These are phyloP conservation scores for Pseudotriccus pelzelni DNA, from an alignment of 2,797 vertebrate genomes.

Conservation along the genomic window DNA sequence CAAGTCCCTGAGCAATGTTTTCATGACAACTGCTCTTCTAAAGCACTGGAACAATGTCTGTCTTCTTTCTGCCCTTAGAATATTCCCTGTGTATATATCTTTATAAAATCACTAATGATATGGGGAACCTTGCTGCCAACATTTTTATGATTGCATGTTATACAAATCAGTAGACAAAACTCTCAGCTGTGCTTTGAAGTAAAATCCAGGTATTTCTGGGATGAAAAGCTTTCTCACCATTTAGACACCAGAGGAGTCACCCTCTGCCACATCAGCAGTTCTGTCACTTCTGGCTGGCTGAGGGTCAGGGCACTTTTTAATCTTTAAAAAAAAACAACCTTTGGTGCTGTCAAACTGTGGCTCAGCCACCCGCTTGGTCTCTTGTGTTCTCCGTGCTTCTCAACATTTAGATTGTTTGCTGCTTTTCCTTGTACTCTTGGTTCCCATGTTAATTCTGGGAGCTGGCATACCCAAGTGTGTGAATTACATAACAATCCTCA, in stretches of 20 bases:
- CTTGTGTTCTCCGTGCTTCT: not conserved
- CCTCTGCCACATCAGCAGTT: not conserved
- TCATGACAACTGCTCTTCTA: not conserved
- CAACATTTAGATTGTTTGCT: not conserved
- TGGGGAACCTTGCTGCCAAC: not conserved
- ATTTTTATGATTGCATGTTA: not conserved
- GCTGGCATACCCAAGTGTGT: not conserved
- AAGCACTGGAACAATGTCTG: not conserved
- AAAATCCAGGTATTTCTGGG: not conserved
- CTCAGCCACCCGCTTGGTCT: not conserved
- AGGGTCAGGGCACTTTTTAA: not conserved
- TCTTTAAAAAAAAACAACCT: not conserved
- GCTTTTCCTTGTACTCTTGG: not conserved
- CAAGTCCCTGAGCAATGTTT: not conserved
- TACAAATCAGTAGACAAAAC: not conserved
- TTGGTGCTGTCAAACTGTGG: not conserved
- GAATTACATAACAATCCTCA: not conserved
- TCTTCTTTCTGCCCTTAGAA: not conserved
- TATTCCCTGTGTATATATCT: not conserved
- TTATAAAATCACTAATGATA: not conserved
- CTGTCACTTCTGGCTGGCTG: not conserved
- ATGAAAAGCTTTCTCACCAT: not conserved
- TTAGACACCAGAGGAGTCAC: not conserved
- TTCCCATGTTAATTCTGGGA: not conserved
- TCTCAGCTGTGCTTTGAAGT: not conserved